Evolutionary conservation across 2,797 vertebrate species (phyloP).

Genomic region (Setipinna tenuifilis): DNA sequence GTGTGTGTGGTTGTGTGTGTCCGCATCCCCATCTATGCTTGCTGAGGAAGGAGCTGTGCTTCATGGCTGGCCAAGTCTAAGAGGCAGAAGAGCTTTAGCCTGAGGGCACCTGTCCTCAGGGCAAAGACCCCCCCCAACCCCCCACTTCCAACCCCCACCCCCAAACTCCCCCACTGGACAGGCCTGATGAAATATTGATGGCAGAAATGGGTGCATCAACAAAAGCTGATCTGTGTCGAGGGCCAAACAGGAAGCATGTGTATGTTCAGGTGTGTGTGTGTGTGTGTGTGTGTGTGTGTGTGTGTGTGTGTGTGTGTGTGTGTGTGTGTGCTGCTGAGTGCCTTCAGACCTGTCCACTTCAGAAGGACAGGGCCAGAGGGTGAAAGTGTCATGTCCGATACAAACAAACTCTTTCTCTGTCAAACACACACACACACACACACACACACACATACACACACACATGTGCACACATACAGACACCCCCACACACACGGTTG

Average conservation of each 20-base stretch:
- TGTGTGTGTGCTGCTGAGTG: neutral
- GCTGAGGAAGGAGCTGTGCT: constrained; percentile 19
- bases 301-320: neutral
- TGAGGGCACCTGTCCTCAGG: constrained; percentile 81
- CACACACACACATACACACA: neutral
- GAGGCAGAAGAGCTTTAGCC: constrained; percentile 83
- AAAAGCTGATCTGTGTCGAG: neutral
- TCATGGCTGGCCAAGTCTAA: constrained; percentile 67
- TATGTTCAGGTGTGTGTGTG: neutral
- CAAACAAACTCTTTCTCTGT: neutral
- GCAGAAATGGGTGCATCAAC: constrained; percentile 71
- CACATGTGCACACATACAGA: neutral
- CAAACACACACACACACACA: neutral
- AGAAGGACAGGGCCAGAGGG: neutral
- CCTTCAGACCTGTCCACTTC: constrained; percentile 10
- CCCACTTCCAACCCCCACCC: neutral
- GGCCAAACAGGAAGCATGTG: constrained; percentile 26
- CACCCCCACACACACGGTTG: constrained; percentile 16
- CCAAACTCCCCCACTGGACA: constrained; percentile 60
- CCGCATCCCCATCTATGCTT: neutral
- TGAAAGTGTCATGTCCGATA: neutral
- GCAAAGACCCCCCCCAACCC: constrained; percentile 68
- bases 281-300: neutral
- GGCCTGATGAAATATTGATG: constrained; percentile 87
- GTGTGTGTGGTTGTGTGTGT: too few relatives aligned